phyloP scores from a whole-genome alignment of 2,888 invertebrate genomes.

The Pterostichus madidus region DNA sequence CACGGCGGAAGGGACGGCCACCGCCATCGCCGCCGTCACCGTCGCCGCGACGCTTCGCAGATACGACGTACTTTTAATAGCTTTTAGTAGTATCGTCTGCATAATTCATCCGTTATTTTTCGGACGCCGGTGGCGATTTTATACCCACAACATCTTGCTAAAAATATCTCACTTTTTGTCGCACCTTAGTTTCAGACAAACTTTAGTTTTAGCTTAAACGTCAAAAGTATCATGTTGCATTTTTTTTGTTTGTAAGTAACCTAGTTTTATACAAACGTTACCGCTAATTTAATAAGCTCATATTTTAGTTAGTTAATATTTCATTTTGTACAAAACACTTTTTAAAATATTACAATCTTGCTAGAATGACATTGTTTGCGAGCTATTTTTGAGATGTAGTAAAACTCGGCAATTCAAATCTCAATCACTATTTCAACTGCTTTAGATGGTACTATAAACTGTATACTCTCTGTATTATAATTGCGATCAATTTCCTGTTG shows the following conservation, averaged over 20 bases:
- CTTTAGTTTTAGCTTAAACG: conserved; percentile 37
- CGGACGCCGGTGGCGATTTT: conserved; percentile 45
- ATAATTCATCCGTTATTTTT: conserved; percentile 65
- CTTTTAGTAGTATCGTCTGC: conserved; percentile 62
- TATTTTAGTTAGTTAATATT: too few relatives aligned
- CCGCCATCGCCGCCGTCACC: conserved; percentile 2
- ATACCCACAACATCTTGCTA: neutral
- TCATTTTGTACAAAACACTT: too few relatives aligned
- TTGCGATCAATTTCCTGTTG: too few relatives aligned
- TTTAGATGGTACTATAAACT: too few relatives aligned
- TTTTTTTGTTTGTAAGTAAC: neutral
- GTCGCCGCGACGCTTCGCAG: conserved; percentile 18
- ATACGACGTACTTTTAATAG: conserved; percentile 63
- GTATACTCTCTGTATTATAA: too few relatives aligned
- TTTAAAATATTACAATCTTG: too few relatives aligned
- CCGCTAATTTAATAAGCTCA: neutral
- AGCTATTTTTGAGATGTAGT: too few relatives aligned
- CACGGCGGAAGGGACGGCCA: conserved; percentile 63
- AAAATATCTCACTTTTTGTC: conserved; percentile 28
- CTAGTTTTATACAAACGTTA: neutral
- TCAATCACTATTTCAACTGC: too few relatives aligned
- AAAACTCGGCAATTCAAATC: too few relatives aligned
- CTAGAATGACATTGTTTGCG: too few relatives aligned
- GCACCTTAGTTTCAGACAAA: conserved; percentile 15
- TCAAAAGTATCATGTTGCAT: neutral